These are phyloP conservation scores for Manis pentadactyla DNA, from an alignment of 2,797 vertebrate species.

Conservation along the genomic window DNA sequence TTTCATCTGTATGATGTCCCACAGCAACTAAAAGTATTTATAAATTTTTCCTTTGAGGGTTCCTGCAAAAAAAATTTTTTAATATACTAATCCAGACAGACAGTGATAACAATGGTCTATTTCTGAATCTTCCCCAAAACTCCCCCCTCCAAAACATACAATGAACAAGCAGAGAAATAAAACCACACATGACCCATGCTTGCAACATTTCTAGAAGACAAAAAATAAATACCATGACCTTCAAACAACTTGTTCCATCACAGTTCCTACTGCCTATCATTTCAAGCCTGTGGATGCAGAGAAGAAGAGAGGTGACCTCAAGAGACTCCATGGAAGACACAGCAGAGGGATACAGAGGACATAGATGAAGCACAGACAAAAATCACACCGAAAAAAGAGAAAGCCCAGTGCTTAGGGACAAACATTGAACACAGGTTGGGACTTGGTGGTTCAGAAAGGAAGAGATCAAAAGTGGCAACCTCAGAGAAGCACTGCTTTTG, in stretches of 20 bases:
- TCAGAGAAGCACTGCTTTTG: not conserved
- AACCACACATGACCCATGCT: not conserved
- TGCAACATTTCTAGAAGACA: not conserved
- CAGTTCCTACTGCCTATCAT: not conserved
- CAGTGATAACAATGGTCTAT: not conserved
- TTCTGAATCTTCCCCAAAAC: not conserved
- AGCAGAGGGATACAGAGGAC: not conserved
- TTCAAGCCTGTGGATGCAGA: not conserved
- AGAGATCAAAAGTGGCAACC: not conserved
- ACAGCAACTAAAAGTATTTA: constrained; percentile 31
- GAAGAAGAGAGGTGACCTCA: not conserved
- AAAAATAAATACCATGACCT: not conserved
- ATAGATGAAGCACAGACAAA: not conserved
- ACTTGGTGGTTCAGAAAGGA: not conserved
- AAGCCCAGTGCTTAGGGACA: not conserved
- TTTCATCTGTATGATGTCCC: constrained; percentile 13
- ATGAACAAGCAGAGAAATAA: not conserved
- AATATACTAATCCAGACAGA: not conserved
- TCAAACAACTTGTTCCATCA: not conserved
- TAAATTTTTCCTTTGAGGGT: constrained; percentile 26
- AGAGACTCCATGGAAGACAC: not conserved
- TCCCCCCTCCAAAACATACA: not conserved
- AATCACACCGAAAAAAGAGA: not conserved
- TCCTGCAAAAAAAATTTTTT: not conserved
- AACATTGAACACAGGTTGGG: not conserved